Percentiles rank a stretch among this genome's conserved stretches.
Conservation (phyloP, 2,888 invertebrate species). For the Erynnis tages region DNA sequence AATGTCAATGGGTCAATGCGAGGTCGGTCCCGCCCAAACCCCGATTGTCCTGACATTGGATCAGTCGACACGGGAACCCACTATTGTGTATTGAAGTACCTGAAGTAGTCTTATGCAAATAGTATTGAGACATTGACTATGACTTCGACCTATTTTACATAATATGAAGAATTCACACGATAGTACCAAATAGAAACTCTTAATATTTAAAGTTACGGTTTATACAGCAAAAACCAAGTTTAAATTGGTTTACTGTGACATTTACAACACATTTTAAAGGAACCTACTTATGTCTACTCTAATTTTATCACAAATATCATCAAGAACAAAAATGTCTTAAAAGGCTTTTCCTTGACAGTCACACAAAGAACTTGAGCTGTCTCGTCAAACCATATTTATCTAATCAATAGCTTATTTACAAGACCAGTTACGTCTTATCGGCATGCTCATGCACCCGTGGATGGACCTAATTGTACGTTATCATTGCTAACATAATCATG, state of each 20-base stretch:
- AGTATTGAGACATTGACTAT: too few relatives aligned
- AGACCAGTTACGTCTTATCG: slow-evolving; percentile 24
- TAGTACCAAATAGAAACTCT: too few relatives aligned
- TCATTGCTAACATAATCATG: slow-evolving; percentile 29
- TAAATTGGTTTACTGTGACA: too few relatives aligned
- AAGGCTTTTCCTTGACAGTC: slow-evolving; percentile 1
- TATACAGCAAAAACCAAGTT: too few relatives aligned
- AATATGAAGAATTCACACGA: too few relatives aligned
- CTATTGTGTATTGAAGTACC: neutral
- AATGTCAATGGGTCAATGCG: slow-evolving; percentile 25
- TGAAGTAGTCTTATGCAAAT: too few relatives aligned
- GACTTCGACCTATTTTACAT: too few relatives aligned
- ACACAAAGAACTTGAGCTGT: slow-evolving; percentile 7
- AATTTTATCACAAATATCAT: neutral
- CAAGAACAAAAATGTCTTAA: too few relatives aligned
- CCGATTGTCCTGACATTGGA: slow-evolving; percentile 43
- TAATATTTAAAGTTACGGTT: too few relatives aligned
- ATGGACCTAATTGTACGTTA: slow-evolving; percentile 33
- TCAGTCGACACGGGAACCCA: slow-evolving; percentile 28
- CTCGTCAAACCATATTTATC: neutral
- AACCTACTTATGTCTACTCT: neutral
- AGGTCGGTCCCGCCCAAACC: slow-evolving; percentile 51
- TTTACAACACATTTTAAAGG: too few relatives aligned
- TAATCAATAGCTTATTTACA: slow-evolving; percentile 8
- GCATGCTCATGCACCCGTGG: slow-evolving; percentile 16